These are phyloP conservation scores for Pedetes capensis DNA, from an alignment of 2,113 vertebrate species.

Conservation along the genomic window DNA sequence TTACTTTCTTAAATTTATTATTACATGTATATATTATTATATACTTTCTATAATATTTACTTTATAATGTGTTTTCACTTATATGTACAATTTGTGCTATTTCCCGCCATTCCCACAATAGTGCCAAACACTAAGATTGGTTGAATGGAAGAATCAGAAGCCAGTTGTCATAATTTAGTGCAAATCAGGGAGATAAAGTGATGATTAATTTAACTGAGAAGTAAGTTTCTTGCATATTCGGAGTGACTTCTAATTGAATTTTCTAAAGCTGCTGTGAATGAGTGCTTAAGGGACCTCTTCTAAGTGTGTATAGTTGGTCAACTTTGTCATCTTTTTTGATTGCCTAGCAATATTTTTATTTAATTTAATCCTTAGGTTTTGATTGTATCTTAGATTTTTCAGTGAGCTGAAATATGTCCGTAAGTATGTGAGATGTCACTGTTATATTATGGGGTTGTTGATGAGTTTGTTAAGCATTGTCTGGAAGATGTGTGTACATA, in stretches of 20 bases:
- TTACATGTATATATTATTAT: too few relatives aligned
- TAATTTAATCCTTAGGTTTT: not conserved
- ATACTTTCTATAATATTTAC: too few relatives aligned
- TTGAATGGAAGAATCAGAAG: slow-evolving; percentile 7
- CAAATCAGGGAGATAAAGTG: not conserved
- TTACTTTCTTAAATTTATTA: too few relatives aligned
- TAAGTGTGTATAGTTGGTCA: not conserved
- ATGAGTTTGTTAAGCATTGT: not conserved
- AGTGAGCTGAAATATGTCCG: not conserved
- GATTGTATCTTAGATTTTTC: not conserved
- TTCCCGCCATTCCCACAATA: not conserved
- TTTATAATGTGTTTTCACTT: not conserved
- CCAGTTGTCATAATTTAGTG: not conserved
- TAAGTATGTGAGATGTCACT: not conserved
- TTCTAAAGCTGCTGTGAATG: not conserved
- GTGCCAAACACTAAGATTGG: not conserved
- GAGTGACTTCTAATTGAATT: not conserved
- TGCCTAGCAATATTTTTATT: not conserved
- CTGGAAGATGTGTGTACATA: not conserved
- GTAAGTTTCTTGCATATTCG: not conserved
- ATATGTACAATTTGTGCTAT: not conserved
- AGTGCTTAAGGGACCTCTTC: not conserved
- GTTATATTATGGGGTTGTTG: not conserved
- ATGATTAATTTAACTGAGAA: not conserved
- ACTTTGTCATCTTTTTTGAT: not conserved